Evolutionary conservation across 2,888 invertebrate species (phyloP).

Genomic region (Blastobasis adustella): DNA sequence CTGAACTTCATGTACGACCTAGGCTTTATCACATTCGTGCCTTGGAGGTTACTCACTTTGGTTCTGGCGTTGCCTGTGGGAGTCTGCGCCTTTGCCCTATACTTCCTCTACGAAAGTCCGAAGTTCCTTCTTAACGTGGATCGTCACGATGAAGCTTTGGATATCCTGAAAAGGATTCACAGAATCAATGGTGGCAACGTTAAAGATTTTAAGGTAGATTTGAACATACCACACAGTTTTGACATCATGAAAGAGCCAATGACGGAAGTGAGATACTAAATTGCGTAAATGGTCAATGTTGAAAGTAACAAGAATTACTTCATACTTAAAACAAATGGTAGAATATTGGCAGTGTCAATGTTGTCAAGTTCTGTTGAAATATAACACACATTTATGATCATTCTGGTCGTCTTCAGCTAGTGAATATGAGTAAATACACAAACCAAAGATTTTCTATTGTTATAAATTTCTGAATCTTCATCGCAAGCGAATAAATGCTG

Average conservation of each 20-base stretch:
- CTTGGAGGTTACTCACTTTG: conserved; percentile 34
- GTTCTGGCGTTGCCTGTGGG: conserved; percentile 70
- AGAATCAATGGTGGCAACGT: conserved; percentile 51
- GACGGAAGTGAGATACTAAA: background rate
- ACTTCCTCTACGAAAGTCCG: conserved; percentile 79
- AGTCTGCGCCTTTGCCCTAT: conserved; percentile 65
- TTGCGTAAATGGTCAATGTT: background rate
- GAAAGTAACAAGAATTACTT: conserved; percentile 27
- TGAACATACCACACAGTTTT: background rate
- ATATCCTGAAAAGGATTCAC: conserved; percentile 72
- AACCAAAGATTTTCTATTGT: too few species aligned
- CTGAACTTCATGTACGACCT: conserved; percentile 23
- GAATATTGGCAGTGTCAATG: too few species aligned
- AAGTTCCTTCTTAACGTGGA: conserved; percentile 79
- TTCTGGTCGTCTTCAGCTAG: conserved; percentile 23
- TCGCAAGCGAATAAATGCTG: too few species aligned
- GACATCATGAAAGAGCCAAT: background rate
- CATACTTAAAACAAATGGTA: too few species aligned
- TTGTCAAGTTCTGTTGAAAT: conserved; percentile 67
- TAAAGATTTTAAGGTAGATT: background rate
- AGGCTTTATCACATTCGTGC: conserved; percentile 26
- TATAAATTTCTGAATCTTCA: too few species aligned
- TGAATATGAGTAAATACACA: conserved; percentile 4
- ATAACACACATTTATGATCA: conserved; percentile 67
- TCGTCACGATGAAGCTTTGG: conserved; percentile 69